Evolutionary conservation across 2,113 vertebrate species (phyloP).

Genomic region (Epinephelus moara): DNA sequence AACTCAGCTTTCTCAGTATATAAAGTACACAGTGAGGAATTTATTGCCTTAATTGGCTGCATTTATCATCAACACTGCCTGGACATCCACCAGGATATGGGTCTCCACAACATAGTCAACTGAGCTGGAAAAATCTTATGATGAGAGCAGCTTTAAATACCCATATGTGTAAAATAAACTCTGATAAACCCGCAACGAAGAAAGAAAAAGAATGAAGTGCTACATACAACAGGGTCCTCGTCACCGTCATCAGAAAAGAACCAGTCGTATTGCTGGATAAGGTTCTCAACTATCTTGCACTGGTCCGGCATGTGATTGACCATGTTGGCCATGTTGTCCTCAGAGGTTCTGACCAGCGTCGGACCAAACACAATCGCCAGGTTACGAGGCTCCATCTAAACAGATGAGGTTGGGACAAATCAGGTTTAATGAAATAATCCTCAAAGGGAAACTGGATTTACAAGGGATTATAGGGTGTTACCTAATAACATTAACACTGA

Average conservation of each 20-base stretch:
- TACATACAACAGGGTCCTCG: conserved; percentile 95
- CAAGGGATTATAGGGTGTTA: background rate
- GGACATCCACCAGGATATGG: too few species aligned
- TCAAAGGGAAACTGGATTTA: background rate
- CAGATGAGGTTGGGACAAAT: background rate
- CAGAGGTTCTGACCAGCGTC: conserved; percentile 95
- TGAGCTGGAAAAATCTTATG: background rate
- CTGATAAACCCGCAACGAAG: background rate
- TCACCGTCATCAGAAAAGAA: conserved; percentile 96
- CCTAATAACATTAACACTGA: conserved; percentile 1
- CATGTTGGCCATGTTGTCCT: conserved; percentile 99
- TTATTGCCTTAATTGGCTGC: too few species aligned
- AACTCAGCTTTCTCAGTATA: too few species aligned
- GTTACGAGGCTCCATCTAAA: conserved; percentile 98
- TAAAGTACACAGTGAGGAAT: too few species aligned
- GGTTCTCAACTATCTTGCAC: conserved; percentile 99
- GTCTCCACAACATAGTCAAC: background rate
- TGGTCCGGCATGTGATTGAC: conserved; percentile 99
- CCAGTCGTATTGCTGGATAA: conserved; percentile 99
- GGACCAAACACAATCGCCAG: conserved; percentile 98
- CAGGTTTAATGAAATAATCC: conserved; percentile 16
- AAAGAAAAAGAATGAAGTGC: background rate
- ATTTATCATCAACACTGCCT: too few species aligned
- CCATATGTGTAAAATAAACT: background rate
- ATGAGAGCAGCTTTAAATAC: background rate